phyloP scores from a whole-genome alignment of 1,140 invertebrate genomes.

The Calycopis cecrops region DNA sequence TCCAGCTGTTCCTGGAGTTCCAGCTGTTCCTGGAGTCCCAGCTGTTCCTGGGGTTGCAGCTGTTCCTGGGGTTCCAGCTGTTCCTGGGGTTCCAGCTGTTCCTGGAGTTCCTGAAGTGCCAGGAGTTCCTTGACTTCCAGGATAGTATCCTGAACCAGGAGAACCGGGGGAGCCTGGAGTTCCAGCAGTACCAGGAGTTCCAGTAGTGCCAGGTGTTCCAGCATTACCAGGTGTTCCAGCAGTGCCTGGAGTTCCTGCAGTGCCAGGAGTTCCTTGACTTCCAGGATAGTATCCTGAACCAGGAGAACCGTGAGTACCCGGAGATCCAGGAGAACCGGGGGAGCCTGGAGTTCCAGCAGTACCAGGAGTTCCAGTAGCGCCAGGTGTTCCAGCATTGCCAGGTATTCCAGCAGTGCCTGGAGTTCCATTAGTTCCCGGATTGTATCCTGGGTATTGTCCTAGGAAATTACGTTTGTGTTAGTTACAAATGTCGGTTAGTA shows the following conservation, averaged over 20 bases:
- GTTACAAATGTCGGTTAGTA: no score
- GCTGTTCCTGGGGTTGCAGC: conserved; percentile 29
- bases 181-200: conserved; percentile 28
- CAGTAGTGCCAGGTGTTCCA: no score
- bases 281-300: no score
- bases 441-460: no score
- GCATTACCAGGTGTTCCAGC: conserved; percentile 11
- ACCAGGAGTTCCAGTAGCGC: conserved; percentile 11
- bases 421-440: no score
- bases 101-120: conserved; percentile 18
- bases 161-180: background rate
- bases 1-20: conserved; percentile 21
- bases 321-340: conserved; percentile 27
- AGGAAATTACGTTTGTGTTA: background rate
- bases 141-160: no score
- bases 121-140: no score
- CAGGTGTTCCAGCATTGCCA: conserved; percentile 10
- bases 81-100: no score
- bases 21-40: conserved; percentile 23
- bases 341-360: no score
- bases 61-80: no score
- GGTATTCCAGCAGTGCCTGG: no score
- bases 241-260: no score
- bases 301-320: conserved; percentile 19
- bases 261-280: conserved; percentile 11